Base-by-base conservation (phyloP, 1,140 invertebrate species). In the Bombus polaris region DNA sequence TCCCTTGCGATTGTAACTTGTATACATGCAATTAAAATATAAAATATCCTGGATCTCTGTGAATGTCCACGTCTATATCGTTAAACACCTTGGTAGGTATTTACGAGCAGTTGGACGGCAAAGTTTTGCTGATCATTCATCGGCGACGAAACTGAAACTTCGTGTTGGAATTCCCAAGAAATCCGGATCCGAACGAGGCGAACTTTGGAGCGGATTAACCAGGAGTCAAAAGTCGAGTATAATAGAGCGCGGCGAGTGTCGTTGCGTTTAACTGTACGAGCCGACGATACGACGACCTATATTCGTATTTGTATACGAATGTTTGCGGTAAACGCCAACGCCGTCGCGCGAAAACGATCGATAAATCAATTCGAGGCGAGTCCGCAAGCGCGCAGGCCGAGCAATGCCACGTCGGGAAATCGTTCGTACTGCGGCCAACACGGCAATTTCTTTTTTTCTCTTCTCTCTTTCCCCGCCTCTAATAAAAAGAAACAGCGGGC, bases 331-430 rank as follows among this genome's bases (percentile, higher is more conserved):
- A 90, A 85, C 73, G 82, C 65, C 37, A 77, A 68, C 83, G 66
- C 62, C 82, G 80, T 75, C 76, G 57, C 86, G 80, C 79, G 78
- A 86, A 42, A 90, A 90, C 83, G 87, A 90, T 90, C 89, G 87
- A 90, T 90, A 90, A 90, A 90, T 90, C 89, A 88, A 90, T 91
- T 84, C 71, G 83, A 66, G 42, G 66, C 87, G 73, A 91, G 66
- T 53, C 70, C 87, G 83, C 89, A 91, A 90, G 83, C 89, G 88
- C 88, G 59, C 68, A 35, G 59, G 59, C 75, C 75, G 88, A 74
- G 39, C 75, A 39, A 47, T 39, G 59, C 35, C 71, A 83, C 76
- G 72, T 79, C 47, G 59, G 65, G 87, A 78, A 88, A 65, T 68
- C 74, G 66, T 73, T 83, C 76, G 39, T 68, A 70, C 10, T 44